Evolutionary conservation across 92 coral and sea anemone species (phyloP), one percentile per base, ranked within the genome.

Genomic region (Porites cylindrica): DNA sequence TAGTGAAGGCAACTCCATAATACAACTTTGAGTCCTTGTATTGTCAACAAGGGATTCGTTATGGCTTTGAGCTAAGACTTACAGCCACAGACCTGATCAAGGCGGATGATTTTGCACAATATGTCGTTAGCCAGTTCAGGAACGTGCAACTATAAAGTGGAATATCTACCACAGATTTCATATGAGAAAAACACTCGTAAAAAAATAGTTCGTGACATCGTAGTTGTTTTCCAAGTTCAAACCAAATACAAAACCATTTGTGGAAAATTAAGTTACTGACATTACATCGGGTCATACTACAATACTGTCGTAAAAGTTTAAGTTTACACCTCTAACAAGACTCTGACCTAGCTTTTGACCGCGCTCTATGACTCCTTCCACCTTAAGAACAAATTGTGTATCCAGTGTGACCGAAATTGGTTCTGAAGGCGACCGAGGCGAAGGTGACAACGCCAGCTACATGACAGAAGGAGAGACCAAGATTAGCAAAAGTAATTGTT

Each of bases 401-500:
- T 97, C 99, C 90, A 93, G 86, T 59, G 92, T 82, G 67, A 95
- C 95, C 21, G 91, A 66, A 74, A 95, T 84, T 24, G 95, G 93
- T 32, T 97, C 99, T n/a, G 90, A 74, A 10, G 92, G 91, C n/a
- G 87, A 76, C 58, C 96, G 92, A 21, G 98, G 96, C 23, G 95
- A 89, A 23, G 99, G 99, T 29, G 99, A 97, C 23, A 97, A 73
- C 7, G 99, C 98, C 86, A 97, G 85, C 99, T 97, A 81, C 63
- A 71, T 61, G 21, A 72, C 60, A 63, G 10, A 26, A 0, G 1
- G 18, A 56, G 13, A 56, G 61, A 56, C 8, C 6, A 56, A 56
- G 61, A 10, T 56, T 56, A 56, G 61, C 6, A 18, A 38, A 38
- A 38, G 47, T 4, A 38, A 38, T 38, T 38, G 47, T 4, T 56